Evolutionary conservation across 2,888 invertebrate genomes (phyloP).

Genomic region (Drosophila kanekoi): DNA sequence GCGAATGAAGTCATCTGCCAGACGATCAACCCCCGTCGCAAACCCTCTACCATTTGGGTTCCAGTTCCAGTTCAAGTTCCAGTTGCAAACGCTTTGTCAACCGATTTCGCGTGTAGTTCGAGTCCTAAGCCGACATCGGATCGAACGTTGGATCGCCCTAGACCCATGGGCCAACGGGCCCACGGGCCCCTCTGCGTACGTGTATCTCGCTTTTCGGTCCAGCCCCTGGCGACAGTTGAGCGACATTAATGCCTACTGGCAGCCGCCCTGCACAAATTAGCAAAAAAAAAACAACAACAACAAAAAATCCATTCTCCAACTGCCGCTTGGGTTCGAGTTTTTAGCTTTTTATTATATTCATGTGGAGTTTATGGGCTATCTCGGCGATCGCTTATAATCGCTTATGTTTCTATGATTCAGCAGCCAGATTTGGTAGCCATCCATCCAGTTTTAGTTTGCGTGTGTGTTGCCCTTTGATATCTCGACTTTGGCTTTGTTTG

Average conservation of each 20-base stretch:
- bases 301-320: conserved; percentile 34
- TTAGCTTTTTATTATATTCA: conserved; percentile 33
- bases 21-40: conserved; percentile 22
- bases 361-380: conserved; percentile 62
- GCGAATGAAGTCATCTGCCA: conserved; percentile 75
- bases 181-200: conserved; percentile 12
- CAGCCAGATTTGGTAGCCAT: conserved; percentile 74
- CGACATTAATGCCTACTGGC: conserved; percentile 78
- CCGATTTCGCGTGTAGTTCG: conserved; percentile 74
- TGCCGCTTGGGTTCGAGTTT: conserved; percentile 49
- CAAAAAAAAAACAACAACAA: conserved; percentile 19
- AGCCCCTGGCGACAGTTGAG: conserved; percentile 70
- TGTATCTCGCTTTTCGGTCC: conserved; percentile 26
- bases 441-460: conserved; percentile 57
- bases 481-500: conserved; percentile 67
- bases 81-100: conserved; percentile 75
- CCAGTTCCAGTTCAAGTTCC: conserved; percentile 40
- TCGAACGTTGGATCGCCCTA: conserved; percentile 64
- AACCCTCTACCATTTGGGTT: conserved; percentile 3
- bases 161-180: conserved; percentile 41
- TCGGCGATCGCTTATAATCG: conserved; percentile 69
- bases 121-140: conserved; percentile 70
- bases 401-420: conserved; percentile 78
- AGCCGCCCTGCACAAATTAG: conserved; percentile 76
- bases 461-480: conserved; percentile 57